phyloP scores from a whole-genome alignment of 1,140 invertebrate genomes.

The Cydia strobilella region DNA sequence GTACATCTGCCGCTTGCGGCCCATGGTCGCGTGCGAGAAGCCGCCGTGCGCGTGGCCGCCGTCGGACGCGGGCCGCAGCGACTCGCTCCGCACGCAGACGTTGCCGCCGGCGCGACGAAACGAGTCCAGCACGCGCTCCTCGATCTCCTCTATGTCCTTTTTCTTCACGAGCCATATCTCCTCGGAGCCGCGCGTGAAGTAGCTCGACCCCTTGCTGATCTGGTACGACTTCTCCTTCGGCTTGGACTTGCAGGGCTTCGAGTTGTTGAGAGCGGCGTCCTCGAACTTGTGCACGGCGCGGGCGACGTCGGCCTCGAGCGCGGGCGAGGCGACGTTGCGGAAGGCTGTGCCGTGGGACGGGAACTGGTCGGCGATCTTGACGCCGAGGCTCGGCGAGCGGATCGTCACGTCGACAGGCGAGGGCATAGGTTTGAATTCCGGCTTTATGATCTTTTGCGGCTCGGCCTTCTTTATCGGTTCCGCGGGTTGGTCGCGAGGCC shows the following conservation, averaged over 20 bases:
- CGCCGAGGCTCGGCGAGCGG: slow-evolving; percentile 66
- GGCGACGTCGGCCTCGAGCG: slow-evolving; percentile 44
- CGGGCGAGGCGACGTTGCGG: slow-evolving; percentile 66
- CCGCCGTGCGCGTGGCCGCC: slow-evolving; percentile 55
- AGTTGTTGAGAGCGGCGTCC: slow-evolving; percentile 63
- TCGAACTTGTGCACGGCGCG: slow-evolving; percentile 53
- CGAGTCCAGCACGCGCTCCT: slow-evolving; percentile 71
- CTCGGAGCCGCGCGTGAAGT: slow-evolving; percentile 70
- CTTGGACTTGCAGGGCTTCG: slow-evolving; percentile 70
- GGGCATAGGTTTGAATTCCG: slow-evolving; percentile 69
- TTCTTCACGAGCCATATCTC: slow-evolving; percentile 77
- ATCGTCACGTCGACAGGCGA: slow-evolving; percentile 67
- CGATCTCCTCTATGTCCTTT: slow-evolving; percentile 75
- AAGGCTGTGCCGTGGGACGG: slow-evolving; percentile 73
- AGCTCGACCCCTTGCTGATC: slow-evolving; percentile 70
- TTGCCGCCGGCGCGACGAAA: slow-evolving; percentile 68
- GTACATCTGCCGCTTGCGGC: slow-evolving; percentile 64
- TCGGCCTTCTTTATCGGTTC: slow-evolving; percentile 53
- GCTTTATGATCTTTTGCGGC: slow-evolving; percentile 72
- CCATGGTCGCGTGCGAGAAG: slow-evolving; percentile 65
- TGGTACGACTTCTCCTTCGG: slow-evolving; percentile 65
- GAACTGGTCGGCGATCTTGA: slow-evolving; percentile 68
- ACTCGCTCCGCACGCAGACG: slow-evolving; percentile 59
- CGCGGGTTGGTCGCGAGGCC: slow-evolving; percentile 55
- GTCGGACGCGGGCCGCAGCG: slow-evolving; percentile 64